Evolutionary conservation across 2,888 invertebrate species (phyloP).

Genomic region (Sphaeridia pumilis): DNA sequence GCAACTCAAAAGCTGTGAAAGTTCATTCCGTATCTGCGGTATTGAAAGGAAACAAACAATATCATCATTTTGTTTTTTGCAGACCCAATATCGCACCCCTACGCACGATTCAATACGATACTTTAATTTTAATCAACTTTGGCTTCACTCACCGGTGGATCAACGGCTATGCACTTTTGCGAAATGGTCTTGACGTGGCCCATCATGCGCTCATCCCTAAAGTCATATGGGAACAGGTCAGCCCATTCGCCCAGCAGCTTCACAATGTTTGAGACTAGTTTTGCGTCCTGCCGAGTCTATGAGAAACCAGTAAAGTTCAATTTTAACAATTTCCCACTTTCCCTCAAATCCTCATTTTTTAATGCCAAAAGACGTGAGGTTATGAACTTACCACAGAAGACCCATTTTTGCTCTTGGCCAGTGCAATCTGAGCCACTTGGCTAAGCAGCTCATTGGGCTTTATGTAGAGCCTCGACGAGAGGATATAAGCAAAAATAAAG

Average conservation of each 20-base stretch:
- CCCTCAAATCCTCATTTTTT: background rate
- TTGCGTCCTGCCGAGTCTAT: conserved; percentile 14
- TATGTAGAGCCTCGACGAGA: conserved; percentile 83
- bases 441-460: conserved; percentile 83
- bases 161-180: conserved; percentile 58
- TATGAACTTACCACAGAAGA: conserved; percentile 10
- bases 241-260: conserved; percentile 84
- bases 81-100: too few species aligned
- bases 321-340: background rate
- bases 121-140: background rate
- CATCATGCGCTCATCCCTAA: conserved; percentile 89
- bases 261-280: conserved; percentile 46
- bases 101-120: too few species aligned
- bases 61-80: background rate
- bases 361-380: background rate
- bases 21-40: conserved; percentile 51
- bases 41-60: background rate
- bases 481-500: conserved; percentile 84
- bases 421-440: conserved; percentile 60
- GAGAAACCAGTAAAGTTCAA: conserved; percentile 1
- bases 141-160: conserved; percentile 40
- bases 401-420: conserved; percentile 17
- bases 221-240: conserved; percentile 92
- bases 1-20: conserved; percentile 71
- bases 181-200: conserved; percentile 71